phyloP scores from a whole-genome alignment of 2,888 invertebrate species.

The Ichneumon xanthorius region DNA sequence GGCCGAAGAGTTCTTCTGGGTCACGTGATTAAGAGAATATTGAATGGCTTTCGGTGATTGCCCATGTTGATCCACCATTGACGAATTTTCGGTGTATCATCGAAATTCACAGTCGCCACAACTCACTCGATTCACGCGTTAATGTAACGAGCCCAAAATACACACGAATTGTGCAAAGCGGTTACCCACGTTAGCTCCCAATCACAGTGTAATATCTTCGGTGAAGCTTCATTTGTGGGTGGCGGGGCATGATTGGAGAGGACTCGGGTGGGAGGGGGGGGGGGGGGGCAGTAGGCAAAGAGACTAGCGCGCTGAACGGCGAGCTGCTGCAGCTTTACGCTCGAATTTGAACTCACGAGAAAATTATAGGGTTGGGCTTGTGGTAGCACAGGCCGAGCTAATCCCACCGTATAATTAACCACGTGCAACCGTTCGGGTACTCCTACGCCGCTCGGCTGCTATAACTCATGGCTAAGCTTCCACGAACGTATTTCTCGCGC shows the following conservation, averaged over 20 bases:
- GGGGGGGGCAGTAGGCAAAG: slow-evolving; percentile 27
- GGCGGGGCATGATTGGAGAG: slow-evolving; percentile 14
- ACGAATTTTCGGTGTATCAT: not conserved
- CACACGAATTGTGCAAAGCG: slow-evolving; percentile 45
- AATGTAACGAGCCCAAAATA: slow-evolving; percentile 12
- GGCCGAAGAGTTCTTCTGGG: not conserved
- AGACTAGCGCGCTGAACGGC: slow-evolving; percentile 62
- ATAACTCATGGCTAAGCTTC: slow-evolving; percentile 82
- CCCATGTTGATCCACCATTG: not conserved
- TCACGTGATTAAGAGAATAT: not conserved
- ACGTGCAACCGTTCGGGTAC: slow-evolving; percentile 78
- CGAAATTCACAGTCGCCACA: not conserved
- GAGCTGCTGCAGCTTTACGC: slow-evolving; percentile 72
- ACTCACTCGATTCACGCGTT: not conserved
- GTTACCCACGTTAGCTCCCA: slow-evolving; percentile 63
- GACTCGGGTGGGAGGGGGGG: not conserved
- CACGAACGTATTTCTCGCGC: slow-evolving; percentile 71
- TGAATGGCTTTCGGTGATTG: too few species aligned
- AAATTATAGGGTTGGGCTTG: slow-evolving; percentile 82
- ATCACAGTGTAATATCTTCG: slow-evolving; percentile 73
- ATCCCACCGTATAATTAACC: slow-evolving; percentile 84
- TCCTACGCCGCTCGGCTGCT: slow-evolving; percentile 70
- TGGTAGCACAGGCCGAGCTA: slow-evolving; percentile 78
- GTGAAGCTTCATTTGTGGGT: slow-evolving; percentile 49
- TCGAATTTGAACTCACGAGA: slow-evolving; percentile 81